Conservation (phyloP, 2,888 invertebrate species). For the Cantharis flavilabris region DNA sequence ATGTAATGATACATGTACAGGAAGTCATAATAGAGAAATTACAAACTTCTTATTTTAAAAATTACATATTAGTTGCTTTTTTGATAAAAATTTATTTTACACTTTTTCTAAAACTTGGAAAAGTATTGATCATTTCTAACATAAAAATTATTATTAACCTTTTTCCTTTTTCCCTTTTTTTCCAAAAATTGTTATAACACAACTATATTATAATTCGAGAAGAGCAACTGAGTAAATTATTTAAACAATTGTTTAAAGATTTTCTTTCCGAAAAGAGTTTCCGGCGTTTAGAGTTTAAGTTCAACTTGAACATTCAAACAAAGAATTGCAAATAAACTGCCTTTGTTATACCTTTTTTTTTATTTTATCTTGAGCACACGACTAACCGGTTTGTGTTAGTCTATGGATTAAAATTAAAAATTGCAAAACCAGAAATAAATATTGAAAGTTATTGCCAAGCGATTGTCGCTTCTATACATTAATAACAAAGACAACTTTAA, state of each 20-base stretch:
- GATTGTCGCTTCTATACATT: not conserved
- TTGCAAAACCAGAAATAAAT: not conserved
- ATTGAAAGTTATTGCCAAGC: not conserved
- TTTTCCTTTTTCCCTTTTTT: no score
- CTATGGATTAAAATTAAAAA: constrained; percentile 6
- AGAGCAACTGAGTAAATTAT: not conserved
- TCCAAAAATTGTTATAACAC: no score
- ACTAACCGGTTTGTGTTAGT: constrained; percentile 19
- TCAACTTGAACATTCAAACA: not conserved
- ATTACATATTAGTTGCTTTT: not conserved
- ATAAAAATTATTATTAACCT: no score
- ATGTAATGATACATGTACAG: not conserved
- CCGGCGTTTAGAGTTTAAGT: not conserved
- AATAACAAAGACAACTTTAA: not conserved
- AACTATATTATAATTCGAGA: no score
- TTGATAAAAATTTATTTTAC: not conserved
- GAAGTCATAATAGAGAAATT: not conserved
- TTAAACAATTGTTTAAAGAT: not conserved
- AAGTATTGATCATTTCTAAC: no score
- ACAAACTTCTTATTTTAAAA: not conserved
- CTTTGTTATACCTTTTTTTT: constrained; percentile 5
- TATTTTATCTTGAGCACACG: constrained; percentile 21
- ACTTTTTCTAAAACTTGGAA: no score
- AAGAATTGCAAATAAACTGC: constrained; percentile 5
- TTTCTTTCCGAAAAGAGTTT: not conserved